Conservation (phyloP, 2,888 invertebrate species). For the Nomada flava region DNA sequence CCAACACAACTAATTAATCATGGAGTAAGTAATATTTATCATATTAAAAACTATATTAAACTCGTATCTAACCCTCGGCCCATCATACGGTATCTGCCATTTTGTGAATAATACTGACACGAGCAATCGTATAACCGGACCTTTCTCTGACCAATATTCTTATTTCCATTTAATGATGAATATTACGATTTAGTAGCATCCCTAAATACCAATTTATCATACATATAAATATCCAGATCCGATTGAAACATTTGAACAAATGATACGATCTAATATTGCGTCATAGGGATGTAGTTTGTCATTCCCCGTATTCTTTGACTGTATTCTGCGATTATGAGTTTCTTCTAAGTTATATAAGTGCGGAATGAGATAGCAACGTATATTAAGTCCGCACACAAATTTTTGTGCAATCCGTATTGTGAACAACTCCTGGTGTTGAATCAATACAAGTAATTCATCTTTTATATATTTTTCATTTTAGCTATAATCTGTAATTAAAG, state of each 20-base stretch:
- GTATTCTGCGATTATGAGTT: not conserved
- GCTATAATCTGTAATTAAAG: not conserved
- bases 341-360: slow-evolving; percentile 4
- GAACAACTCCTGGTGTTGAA: not conserved
- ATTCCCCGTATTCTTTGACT: slow-evolving; percentile 1
- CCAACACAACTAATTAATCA: slow-evolving; percentile 87
- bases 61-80: not conserved
- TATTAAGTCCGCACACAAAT: not conserved
- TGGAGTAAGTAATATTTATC: slow-evolving; percentile 87
- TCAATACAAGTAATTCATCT: not conserved
- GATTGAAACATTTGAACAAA: slow-evolving; percentile 3
- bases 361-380: not conserved
- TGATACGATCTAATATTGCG: slow-evolving; percentile 50
- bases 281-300: slow-evolving; percentile 50
- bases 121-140: not conserved
- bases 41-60: slow-evolving; percentile 17
- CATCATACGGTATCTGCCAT: slow-evolving; percentile 68
- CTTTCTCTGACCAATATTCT: slow-evolving; percentile 1
- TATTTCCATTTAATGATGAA: not conserved
- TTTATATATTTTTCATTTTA: not conserved
- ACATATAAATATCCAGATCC: not conserved
- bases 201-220: not conserved
- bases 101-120: slow-evolving; percentile 64
- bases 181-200: not conserved
- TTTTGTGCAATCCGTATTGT: not conserved